A percentile compares a stretch with the other conserved stretches of the same genome.
These are phyloP conservation scores for Pilophorus perplexus DNA, from an alignment of 2,888 invertebrate species.

Conservation along the genomic window DNA sequence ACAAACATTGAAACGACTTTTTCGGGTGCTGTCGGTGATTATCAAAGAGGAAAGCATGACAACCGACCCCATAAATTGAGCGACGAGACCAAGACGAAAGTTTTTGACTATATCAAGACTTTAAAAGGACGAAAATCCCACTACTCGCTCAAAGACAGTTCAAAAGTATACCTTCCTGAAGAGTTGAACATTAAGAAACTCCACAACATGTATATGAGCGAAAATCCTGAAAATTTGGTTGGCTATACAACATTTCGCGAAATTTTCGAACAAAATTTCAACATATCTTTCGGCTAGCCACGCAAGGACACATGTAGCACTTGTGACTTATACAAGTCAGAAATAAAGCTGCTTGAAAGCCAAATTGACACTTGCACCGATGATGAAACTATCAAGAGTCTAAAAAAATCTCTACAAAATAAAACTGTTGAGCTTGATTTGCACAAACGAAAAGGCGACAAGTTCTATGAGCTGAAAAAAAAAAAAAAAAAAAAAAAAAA, in stretches of 20 bases:
- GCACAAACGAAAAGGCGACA: not conserved
- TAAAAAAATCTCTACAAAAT: slow-evolving; percentile 5
- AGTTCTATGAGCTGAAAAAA: not conserved
- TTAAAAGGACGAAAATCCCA: slow-evolving; percentile 41
- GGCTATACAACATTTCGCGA: not conserved
- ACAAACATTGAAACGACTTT: not conserved
- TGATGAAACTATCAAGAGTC: not conserved
- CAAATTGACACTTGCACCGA: slow-evolving; percentile 11
- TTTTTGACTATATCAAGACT: slow-evolving; percentile 25
- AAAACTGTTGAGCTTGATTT: not conserved
- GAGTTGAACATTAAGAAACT: slow-evolving; percentile 33
- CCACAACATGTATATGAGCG: not conserved
- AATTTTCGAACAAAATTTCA: slow-evolving; percentile 6
- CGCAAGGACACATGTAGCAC: slow-evolving; percentile 3
- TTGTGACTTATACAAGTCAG: not conserved
- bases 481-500: too few species aligned
- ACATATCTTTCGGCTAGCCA: slow-evolving; percentile 29
- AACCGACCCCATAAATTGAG: not conserved
- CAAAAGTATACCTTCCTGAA: slow-evolving; percentile 43
- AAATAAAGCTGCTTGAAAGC: slow-evolving; percentile 13
- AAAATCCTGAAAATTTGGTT: not conserved
- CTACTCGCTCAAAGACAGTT: slow-evolving; percentile 39
- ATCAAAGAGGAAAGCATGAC: not conserved
- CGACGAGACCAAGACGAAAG: not conserved
- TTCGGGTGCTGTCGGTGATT: not conserved